phyloP scores from a whole-genome alignment of 2,888 invertebrate genomes.

The Diplolepis rosae region DNA sequence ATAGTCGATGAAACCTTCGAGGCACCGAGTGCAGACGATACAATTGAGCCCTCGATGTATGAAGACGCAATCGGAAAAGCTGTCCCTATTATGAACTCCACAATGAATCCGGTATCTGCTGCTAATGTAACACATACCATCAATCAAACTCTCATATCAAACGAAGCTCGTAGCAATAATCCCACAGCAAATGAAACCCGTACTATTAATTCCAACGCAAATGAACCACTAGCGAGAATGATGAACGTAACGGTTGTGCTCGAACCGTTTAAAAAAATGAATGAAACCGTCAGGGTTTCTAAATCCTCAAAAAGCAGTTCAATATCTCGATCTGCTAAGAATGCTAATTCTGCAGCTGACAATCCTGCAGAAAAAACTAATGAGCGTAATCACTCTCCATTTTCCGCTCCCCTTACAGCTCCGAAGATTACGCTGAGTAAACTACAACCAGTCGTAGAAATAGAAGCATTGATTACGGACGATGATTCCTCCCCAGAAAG shows the following conservation, averaged over 20 bases:
- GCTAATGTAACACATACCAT: neutral
- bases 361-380: conserved; percentile 23
- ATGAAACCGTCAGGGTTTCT: conserved; percentile 3
- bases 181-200: neutral
- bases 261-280: conserved; percentile 52
- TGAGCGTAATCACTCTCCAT: neutral
- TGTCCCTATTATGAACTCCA: conserved; percentile 67
- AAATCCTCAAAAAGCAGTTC: conserved; percentile 26
- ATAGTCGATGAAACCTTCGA: conserved; percentile 48
- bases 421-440: conserved; percentile 15
- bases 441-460: conserved; percentile 41
- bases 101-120: conserved; percentile 61
- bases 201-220: neutral
- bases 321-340: neutral
- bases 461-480: conserved; percentile 64
- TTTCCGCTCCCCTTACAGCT: conserved; percentile 2
- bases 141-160: neutral
- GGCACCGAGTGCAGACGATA: conserved; percentile 47
- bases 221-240: conserved; percentile 49
- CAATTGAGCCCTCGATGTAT: conserved; percentile 65
- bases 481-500: conserved; percentile 68
- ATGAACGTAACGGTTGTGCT: conserved; percentile 65
- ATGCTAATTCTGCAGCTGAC: conserved; percentile 25
- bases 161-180: neutral
- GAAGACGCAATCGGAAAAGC: conserved; percentile 68